Evolutionary conservation across 2,888 invertebrate species (phyloP).

Genomic region (Dasysyrphus tricinctus): DNA sequence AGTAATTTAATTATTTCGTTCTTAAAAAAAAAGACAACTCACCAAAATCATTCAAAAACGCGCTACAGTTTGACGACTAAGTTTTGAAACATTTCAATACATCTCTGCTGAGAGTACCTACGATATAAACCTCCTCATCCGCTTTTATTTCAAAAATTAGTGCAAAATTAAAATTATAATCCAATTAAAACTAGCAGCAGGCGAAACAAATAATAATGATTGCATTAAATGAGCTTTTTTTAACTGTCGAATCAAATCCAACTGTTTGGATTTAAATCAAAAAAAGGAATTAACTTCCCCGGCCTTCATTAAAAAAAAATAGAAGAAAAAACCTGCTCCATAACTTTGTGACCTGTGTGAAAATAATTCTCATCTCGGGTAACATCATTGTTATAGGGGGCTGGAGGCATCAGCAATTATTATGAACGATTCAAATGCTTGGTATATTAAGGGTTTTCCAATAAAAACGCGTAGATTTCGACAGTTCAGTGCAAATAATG

Average conservation of each 20-base stretch:
- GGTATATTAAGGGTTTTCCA: too few species aligned
- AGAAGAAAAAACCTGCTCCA: neutral
- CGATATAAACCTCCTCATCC: neutral
- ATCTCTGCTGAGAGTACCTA: neutral
- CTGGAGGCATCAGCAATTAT: neutral
- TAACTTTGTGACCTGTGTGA: conserved; percentile 10
- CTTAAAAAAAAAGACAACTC: too few species aligned
- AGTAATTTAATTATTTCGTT: neutral
- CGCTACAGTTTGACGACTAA: neutral
- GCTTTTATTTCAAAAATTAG: neutral
- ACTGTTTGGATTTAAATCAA: conserved; percentile 30
- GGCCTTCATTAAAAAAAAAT: conserved; percentile 27
- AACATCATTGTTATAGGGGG: neutral
- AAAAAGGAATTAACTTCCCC: conserved; percentile 28
- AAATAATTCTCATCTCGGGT: neutral
- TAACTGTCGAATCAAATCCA: neutral
- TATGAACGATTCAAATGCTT: neutral
- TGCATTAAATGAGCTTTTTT: conserved; percentile 2
- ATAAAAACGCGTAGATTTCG: too few species aligned
- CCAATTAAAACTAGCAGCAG: conserved; percentile 16
- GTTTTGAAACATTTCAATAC: conserved; percentile 1
- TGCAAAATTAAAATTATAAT: conserved; percentile 9
- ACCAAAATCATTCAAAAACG: neutral
- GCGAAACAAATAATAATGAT: conserved; percentile 6
- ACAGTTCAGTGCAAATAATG: too few species aligned